Evolutionary conservation across 2,888 invertebrate genomes (phyloP), one percentile per base, ranked within the genome.

Genomic region (Catonia carolina): DNA sequence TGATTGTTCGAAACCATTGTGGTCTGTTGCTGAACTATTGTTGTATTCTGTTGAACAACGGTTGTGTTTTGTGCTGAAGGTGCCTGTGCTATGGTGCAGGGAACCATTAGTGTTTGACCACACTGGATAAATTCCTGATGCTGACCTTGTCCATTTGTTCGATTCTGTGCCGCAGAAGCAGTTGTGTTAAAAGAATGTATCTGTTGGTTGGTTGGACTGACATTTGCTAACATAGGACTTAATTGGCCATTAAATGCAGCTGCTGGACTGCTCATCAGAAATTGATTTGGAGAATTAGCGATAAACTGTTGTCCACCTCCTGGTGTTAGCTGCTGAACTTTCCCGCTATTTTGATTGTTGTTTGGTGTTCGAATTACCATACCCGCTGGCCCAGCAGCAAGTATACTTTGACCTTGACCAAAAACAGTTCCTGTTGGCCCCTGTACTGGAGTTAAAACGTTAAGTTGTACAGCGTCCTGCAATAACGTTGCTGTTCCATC

Each of bases 31-130:
- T 87, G 87, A 2, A 88, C 86, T 66, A 90, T 89, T 1, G 89
- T 89, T 1, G 89, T 88, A 68, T 89, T 90, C 65, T 89, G 89
- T 64, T 89, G 89, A 1, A 89, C 86, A 67, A 83, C 89, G 0
- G 89, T 89, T 0, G 83, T 67, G 39, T 64, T 65, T 58, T 65
- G 63, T 31, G 63, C 56, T 33, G 60, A 61, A 6, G 63, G 79
- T 12, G 62, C 63, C 50, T 61, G 62, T 0, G 67, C 60, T 6
- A 63, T 61, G 0, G 81, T 79, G 51, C 84, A 76, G 2, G 85
- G 85, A 10, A 86, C 83, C 82, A 86, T 83, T 57, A 86, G 67
- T 0, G 85, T 82, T 68, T 84, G 85, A 0, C 84, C 84, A 66
- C 85, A 83, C 63, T 85, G 85, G 31, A 86, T 81, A 66, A 79